Conservation (phyloP, 2,797 vertebrate genomes). For the Phaenicophaeus curvirostris region DNA sequence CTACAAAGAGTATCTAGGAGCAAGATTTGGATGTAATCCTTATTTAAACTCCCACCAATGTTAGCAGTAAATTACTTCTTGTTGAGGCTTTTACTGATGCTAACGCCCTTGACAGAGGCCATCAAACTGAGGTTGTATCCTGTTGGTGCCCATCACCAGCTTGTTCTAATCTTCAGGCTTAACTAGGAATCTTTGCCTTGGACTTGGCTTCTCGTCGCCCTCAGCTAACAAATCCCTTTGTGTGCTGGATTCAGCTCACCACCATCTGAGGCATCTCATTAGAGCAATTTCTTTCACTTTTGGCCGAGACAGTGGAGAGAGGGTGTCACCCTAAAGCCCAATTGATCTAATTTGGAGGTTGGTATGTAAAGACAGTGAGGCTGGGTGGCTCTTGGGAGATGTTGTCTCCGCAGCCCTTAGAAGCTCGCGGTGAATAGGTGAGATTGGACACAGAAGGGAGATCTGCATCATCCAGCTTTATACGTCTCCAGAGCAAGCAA, state of each 20-base stretch:
- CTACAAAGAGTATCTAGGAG: background rate
- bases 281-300: background rate
- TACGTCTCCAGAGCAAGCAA: background rate
- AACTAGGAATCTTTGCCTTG: background rate
- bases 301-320: background rate
- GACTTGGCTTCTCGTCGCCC: background rate
- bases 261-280: background rate
- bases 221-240: background rate
- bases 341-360: background rate
- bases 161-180: background rate
- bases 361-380: background rate
- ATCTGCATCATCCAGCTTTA: background rate
- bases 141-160: background rate
- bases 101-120: background rate
- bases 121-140: background rate
- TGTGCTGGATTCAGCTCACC: background rate
- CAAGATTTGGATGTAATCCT: background rate
- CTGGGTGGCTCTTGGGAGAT: background rate
- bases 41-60: background rate
- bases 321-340: background rate
- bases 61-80: too few relatives aligned
- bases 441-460: background rate
- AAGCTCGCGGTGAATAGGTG: background rate
- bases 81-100: background rate
- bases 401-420: background rate